Evolutionary conservation across 2,113 vertebrate species (phyloP).

Genomic region (Sphaerodactylus townsendi): DNA sequence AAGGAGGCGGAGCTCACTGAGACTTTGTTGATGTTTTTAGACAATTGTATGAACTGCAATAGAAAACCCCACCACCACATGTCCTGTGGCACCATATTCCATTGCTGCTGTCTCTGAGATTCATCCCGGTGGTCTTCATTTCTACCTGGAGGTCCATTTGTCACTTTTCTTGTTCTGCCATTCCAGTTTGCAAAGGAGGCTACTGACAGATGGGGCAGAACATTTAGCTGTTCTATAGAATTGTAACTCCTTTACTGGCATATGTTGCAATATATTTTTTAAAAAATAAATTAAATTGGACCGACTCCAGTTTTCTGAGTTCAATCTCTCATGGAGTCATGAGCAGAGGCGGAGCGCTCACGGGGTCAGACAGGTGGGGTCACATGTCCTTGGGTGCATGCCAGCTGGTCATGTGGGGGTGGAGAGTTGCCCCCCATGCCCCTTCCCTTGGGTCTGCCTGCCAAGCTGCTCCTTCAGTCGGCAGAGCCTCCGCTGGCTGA

Average conservation of each 20-base stretch:
- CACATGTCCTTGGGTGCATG: too few relatives aligned
- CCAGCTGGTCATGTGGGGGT: too few relatives aligned
- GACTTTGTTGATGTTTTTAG: constrained; percentile 13
- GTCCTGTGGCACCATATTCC: constrained; percentile 20
- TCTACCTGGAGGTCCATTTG: not conserved
- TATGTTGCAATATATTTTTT: not conserved
- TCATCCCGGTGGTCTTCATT: constrained; percentile 1
- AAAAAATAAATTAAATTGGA: not conserved
- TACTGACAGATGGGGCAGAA: not conserved
- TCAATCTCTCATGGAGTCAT: not conserved
- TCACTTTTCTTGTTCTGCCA: not conserved
- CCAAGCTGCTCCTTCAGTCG: too few relatives aligned
- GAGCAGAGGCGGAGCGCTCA: too few relatives aligned
- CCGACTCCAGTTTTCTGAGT: not conserved
- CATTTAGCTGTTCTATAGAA: not conserved
- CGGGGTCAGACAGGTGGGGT: too few relatives aligned
- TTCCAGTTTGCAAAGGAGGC: not conserved
- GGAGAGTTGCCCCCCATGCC: too few relatives aligned
- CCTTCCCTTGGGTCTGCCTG: too few relatives aligned
- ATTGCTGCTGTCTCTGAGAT: constrained; percentile 27
- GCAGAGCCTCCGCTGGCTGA: too few relatives aligned
- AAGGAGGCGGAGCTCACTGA: not conserved
- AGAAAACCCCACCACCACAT: not conserved
- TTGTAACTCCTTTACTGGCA: not conserved
- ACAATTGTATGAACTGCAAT: constrained; percentile 2